Conservation (phyloP, 2,113 vertebrate species). For the cattle (Bos taurus) region DNA sequence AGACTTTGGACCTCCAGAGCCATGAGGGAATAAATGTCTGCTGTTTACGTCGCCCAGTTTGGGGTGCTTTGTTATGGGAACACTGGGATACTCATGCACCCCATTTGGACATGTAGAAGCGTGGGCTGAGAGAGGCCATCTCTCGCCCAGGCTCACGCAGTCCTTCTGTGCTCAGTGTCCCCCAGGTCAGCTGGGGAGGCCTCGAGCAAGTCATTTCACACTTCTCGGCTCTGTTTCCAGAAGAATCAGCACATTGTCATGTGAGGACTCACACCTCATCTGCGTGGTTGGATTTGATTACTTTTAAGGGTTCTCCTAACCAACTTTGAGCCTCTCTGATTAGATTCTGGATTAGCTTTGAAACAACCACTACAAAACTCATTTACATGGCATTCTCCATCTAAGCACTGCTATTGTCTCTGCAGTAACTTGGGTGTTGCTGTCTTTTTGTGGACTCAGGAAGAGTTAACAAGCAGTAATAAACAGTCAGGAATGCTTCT, state of each 20-base stretch:
- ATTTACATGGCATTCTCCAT: not conserved
- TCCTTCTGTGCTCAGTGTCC: not conserved
- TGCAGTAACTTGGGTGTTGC: not conserved
- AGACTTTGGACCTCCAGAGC: not conserved
- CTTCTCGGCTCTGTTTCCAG: not conserved
- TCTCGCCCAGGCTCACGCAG: not conserved
- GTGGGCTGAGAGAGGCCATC: not conserved
- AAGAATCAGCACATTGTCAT: not conserved
- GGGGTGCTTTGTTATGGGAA: fast-evolving
- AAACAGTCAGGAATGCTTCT: not conserved
- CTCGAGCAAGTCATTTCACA: not conserved
- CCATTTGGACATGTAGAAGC: not conserved
- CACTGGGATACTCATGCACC: fast-evolving
- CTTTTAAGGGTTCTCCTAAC: not conserved
- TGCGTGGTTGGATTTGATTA: not conserved
- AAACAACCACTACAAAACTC: not conserved
- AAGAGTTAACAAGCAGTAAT: not conserved
- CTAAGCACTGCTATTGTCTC: not conserved
- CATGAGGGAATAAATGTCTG: not conserved
- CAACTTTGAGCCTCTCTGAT: not conserved
- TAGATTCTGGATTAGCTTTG: not conserved
- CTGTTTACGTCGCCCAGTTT: not conserved
- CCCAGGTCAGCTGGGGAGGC: not conserved
- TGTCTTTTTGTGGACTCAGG: not conserved
- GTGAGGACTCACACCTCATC: not conserved